phyloP scores from a whole-genome alignment of 2,113 vertebrate species.

The Oenanthe oenanthe region DNA sequence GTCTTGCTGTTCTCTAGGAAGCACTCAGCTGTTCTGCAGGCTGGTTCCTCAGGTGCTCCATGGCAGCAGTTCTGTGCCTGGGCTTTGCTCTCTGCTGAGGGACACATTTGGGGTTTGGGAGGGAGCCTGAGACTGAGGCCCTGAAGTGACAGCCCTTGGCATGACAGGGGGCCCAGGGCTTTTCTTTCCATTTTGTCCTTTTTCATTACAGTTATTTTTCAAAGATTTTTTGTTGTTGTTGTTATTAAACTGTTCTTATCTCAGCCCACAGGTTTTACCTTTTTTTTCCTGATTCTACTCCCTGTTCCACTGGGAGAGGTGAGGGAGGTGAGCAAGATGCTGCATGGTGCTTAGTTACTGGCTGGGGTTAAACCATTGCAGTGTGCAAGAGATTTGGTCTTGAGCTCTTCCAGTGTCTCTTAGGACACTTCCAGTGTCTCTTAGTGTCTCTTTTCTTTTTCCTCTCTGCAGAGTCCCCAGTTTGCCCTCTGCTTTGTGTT shows the following conservation, averaged over 20 bases:
- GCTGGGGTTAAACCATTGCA: not conserved
- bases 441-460: too few relatives aligned
- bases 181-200: not conserved
- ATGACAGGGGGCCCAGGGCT: not conserved
- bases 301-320: not conserved
- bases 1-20: not conserved
- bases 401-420: not conserved
- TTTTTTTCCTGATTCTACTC: not conserved
- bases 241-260: not conserved
- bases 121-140: not conserved
- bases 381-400: not conserved
- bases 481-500: not conserved
- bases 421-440: too few relatives aligned
- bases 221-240: not conserved
- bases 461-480: too few relatives aligned
- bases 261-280: not conserved
- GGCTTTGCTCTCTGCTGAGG: not conserved
- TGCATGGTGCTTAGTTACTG: not conserved
- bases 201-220: not conserved
- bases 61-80: not conserved
- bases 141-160: not conserved
- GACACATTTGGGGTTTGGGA: not conserved
- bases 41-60: not conserved
- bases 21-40: accelerated
- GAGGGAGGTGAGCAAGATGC: not conserved